Conservation (phyloP, 2,797 vertebrate species). For the Oophaga sylvatica region DNA sequence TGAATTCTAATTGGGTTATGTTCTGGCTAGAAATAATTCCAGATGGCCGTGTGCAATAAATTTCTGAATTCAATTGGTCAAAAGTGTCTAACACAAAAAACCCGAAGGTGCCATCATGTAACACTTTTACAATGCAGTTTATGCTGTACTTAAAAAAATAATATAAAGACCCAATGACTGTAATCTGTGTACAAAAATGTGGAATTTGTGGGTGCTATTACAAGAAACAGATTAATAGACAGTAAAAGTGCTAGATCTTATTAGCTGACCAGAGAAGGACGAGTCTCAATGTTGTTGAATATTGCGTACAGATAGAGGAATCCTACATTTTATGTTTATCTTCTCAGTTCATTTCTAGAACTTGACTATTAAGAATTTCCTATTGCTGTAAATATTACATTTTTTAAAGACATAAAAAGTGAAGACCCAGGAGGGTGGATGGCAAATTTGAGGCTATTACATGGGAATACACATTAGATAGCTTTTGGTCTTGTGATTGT, state of each 20-base stretch:
- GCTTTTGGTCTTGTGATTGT: too few species aligned
- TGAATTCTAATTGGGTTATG: not conserved
- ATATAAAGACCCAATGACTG: not conserved
- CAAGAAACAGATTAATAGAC: not conserved
- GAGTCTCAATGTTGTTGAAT: not conserved
- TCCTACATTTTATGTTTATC: not conserved
- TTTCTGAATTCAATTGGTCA: not conserved
- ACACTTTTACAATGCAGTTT: not conserved
- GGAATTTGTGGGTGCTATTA: not conserved
- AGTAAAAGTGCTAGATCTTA: not conserved
- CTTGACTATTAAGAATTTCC: not conserved
- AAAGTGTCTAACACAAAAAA: not conserved
- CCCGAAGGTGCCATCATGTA: not conserved
- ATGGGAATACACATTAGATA: too few species aligned
- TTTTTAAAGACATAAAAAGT: too few species aligned
- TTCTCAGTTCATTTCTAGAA: not conserved
- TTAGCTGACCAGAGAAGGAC: not conserved
- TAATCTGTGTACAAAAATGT: not conserved
- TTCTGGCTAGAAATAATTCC: not conserved
- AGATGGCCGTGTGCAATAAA: not conserved
- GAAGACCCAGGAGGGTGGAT: too few species aligned
- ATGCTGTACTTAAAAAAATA: not conserved
- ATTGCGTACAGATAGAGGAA: not conserved
- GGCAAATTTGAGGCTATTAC: too few species aligned
- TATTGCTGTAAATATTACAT: not conserved